Evolutionary conservation across 2,888 invertebrate genomes (phyloP), one percentile per base, ranked within the genome.

Genomic region (Dolomedes plantarius): DNA sequence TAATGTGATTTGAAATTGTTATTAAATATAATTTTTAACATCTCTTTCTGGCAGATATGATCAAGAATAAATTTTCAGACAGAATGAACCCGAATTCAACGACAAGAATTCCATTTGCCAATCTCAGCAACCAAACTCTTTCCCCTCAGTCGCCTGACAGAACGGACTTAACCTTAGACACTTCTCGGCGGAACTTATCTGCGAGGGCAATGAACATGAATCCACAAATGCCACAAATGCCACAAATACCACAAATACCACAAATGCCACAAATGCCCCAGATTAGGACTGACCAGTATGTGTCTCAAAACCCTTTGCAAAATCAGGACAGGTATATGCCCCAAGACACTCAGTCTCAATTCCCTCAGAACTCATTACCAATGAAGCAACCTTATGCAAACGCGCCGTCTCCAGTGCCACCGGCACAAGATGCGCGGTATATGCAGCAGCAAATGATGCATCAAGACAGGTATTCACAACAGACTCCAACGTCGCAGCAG

Each of bases 41-140:
- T n/a, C n/a, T n/a, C 5, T 46, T n/a, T 11, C n/a, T 11, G 11
- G 0, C 65, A 86, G 86, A 86, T 62, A 79, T 79, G 74, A 64
- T 86, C 64, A 79, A 74, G 62, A 77, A 85, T 36, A 86, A 73
- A 39, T 73, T 64, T 9, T 56, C 50, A n/a, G 83, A 85, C 68
- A 50, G 79, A 9, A 23, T 79, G 64, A 86, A 77, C 62, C 68
- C 79, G 16, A 62, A 39, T 23, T 31, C 69, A 9, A 31, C 77
- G 23, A 23, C 85, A 27, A 75, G 86, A 41, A 32, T 79, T 27
- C 86, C 86, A 27, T 86, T 86, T 29, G 36, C 86, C 13, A 86
- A 86, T 56, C 68, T 86, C 74, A 86, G 86, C 39, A 86, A 86
- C 65, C 86, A 86, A 32, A 75, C 75, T 13, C 64, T 78, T 1